phyloP scores from a whole-genome alignment of 2,888 invertebrate species.

The Diogma glabrata region DNA sequence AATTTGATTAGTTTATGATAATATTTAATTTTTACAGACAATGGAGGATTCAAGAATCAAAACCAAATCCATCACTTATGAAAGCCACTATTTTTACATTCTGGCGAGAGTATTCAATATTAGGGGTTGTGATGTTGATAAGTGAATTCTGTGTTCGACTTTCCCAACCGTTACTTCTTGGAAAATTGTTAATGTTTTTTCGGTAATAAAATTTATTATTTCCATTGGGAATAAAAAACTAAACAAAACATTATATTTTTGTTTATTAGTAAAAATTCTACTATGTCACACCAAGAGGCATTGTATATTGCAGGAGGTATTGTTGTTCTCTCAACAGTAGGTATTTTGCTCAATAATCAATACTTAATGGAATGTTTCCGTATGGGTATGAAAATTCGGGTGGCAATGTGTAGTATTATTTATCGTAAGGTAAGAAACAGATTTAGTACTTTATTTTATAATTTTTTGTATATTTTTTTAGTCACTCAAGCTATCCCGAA shows the following conservation, averaged over 20 bases:
- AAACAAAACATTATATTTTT: too few species aligned
- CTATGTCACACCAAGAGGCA: constrained; percentile 39
- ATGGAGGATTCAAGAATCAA: constrained; percentile 18
- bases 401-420: constrained; percentile 70
- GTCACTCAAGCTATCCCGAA: constrained; percentile 54
- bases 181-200: constrained; percentile 19
- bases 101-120: constrained; percentile 19
- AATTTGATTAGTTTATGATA: too few species aligned
- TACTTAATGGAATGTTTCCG: constrained; percentile 57
- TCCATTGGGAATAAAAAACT: too few species aligned
- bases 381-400: constrained; percentile 68
- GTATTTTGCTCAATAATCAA: constrained; percentile 44
- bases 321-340: constrained; percentile 28
- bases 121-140: constrained; percentile 16
- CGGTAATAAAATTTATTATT: too few species aligned
- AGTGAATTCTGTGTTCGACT: constrained; percentile 20
- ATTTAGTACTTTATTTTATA: constrained; percentile 16
- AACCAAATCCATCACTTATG: constrained; percentile 18
- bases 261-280: constrained; percentile 36
- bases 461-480: not conserved
- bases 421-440: constrained; percentile 74
- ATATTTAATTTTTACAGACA: constrained; percentile 14
- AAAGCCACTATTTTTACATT: constrained; percentile 19
- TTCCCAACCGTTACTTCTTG: constrained; percentile 19
- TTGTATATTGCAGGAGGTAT: constrained; percentile 43